A percentile compares a stretch with the other conserved stretches of the same genome.
Conservation (phyloP, 2,113 vertebrate species). For the Anguilla japonica region DNA sequence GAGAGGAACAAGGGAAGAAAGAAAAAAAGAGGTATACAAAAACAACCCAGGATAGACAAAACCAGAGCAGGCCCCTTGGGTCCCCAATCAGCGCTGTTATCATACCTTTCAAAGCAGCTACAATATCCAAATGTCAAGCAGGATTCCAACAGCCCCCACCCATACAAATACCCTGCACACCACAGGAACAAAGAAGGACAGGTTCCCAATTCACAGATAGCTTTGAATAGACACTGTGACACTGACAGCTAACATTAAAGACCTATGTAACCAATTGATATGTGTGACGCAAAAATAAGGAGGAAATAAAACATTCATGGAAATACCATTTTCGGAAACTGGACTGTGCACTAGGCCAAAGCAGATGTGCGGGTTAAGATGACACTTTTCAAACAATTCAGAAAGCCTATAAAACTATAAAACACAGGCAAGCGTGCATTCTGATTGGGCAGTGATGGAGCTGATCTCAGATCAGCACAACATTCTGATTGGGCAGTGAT, state of each 20-base stretch:
- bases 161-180: conserved; percentile 22
- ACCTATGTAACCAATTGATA: background rate
- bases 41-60: conserved; percentile 49
- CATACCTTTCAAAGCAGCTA: conserved; percentile 37
- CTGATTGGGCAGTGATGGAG: background rate
- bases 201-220: conserved; percentile 54
- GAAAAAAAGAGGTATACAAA: conserved; percentile 28
- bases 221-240: conserved; percentile 30
- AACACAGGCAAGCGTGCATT: background rate
- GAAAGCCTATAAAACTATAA: background rate
- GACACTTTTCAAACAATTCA: background rate
- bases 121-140: background rate
- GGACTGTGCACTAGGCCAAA: background rate
- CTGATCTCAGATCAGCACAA: background rate
- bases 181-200: conserved; percentile 41
- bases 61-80: conserved; percentile 51
- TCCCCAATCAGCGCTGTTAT: conserved; percentile 50
- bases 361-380: background rate
- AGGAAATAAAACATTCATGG: background rate
- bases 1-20: conserved; percentile 30
- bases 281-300: background rate
- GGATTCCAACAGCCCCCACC: conserved; percentile 23
- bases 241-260: background rate
- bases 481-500: background rate
- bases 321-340: background rate